Base-by-base conservation (phyloP, 2,797 vertebrate genomes). In the Acestrorhynchus altus region DNA sequence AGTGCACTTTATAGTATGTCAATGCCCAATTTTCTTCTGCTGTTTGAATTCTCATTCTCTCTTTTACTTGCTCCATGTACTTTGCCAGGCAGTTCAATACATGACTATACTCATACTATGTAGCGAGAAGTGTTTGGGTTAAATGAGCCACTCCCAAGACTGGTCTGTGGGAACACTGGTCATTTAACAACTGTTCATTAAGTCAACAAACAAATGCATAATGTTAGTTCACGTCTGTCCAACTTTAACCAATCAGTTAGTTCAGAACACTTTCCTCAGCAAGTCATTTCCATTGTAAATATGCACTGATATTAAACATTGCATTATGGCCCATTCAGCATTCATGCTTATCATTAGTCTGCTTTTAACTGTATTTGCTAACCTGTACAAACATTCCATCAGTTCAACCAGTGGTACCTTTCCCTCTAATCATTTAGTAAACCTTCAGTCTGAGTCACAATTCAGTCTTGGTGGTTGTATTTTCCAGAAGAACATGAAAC, bases 321-420 rank as follows among this genome's bases (percentile, higher is more conserved):
- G 22, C 31, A 44, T 60, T 71, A 71, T 6, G 47, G n/a, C 39
- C 64, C 16, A 76, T 60, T 65, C 6, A 81, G 42, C 31, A 54
- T 28, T 18, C 56, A 28, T 67, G 39, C 70, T 76, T 63, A 82
- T 82, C 68, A 42, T 40, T 49, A 76, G 15, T 28, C 46, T 18
- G 49, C 56, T 67, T 66, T 78, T 64, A 70, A 70, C 6, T 4
- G 4, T 60, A 64, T 81, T 81, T 72, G 71, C 54, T 44, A 2
- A 52, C 71, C 72, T 75, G 26, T 42, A 42, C 51, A 67, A 72
- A 79, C 10, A 65, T 75, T 61, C 24, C 11, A 75, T 47, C 15
- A 2, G 47, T 56, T 80, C 20, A 35, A 40, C n/a, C 46, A 49
- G 8, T 66, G 31, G 60, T 51, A 76, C 59, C 42, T 71, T 76